Conservation (phyloP, 2,113 vertebrate genomes). For the Archocentrus centrarchus region DNA sequence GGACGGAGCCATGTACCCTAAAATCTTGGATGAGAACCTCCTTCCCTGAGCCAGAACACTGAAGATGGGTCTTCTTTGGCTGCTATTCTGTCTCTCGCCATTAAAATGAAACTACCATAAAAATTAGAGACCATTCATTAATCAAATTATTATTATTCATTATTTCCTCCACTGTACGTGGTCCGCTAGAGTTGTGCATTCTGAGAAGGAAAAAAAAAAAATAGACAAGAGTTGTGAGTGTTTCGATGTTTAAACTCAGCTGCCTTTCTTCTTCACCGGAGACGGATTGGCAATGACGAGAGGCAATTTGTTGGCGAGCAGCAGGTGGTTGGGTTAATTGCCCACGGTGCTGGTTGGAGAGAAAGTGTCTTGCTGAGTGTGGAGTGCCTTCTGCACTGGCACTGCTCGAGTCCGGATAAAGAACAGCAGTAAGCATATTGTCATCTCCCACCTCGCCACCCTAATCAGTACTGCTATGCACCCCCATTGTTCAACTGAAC, state of each 20-base stretch:
- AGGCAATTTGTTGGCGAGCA: slow-evolving; percentile 66
- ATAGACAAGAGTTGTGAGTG: neutral
- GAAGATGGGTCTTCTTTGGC: too few species aligned
- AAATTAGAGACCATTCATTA: too few species aligned
- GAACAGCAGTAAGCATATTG: slow-evolving; percentile 74
- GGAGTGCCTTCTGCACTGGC: slow-evolving; percentile 55
- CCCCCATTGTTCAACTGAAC: slow-evolving; percentile 71
- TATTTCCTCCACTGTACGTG: neutral
- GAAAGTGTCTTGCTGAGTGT: slow-evolving; percentile 59
- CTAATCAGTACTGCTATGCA: slow-evolving; percentile 67
- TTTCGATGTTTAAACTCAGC: slow-evolving; percentile 40
- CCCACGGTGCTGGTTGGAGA: slow-evolving; percentile 53
- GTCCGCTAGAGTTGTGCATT: neutral
- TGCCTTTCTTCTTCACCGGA: slow-evolving; percentile 35
- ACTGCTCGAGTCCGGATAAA: slow-evolving; percentile 60
- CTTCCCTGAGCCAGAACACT: too few species aligned
- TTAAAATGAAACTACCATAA: too few species aligned
- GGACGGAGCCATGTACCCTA: too few species aligned
- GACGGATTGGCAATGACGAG: slow-evolving; percentile 39
- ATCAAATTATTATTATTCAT: too few species aligned
- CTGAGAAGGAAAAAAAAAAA: neutral
- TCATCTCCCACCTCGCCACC: slow-evolving; percentile 70
- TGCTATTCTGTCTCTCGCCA: too few species aligned
- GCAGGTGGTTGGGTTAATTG: slow-evolving; percentile 76
- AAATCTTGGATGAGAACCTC: too few species aligned